Evolutionary conservation across 1,140 invertebrate species (phyloP).

Genomic region (Macrocentrus cingulum): DNA sequence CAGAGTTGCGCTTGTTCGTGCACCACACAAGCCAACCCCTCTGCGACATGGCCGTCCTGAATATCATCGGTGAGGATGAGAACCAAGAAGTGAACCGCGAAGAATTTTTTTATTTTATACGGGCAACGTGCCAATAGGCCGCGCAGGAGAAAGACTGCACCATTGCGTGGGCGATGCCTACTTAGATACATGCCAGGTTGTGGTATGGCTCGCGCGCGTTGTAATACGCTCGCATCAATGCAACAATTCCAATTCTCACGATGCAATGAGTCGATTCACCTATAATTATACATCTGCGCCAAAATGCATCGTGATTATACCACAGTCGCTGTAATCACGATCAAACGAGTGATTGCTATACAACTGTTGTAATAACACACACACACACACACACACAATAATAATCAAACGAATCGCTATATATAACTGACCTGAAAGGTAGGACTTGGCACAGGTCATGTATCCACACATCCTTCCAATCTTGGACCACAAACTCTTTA

Average conservation of each 20-base stretch:
- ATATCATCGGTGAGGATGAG: conserved; percentile 8
- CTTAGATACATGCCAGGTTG: conserved; percentile 8
- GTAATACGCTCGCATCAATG: not conserved
- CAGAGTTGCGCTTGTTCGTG: not conserved
- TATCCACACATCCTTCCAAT: conserved; percentile 52
- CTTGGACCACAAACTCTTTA: conserved; percentile 49
- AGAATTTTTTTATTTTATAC: conserved; percentile 7
- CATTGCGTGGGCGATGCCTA: conserved; percentile 8
- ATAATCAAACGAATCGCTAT: too few species aligned
- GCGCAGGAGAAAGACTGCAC: conserved; percentile 5
- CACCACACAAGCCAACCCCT: not conserved
- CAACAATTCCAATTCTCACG: conserved; percentile 11
- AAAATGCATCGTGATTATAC: too few species aligned
- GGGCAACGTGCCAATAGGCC: conserved; percentile 22
- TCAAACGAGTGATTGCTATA: too few species aligned
- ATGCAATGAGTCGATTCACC: too few species aligned
- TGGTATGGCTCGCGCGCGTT: not conserved
- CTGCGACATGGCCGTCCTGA: conserved; percentile 7
- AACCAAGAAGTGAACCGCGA: not conserved
- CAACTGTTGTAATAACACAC: too few species aligned
- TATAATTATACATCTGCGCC: too few species aligned
- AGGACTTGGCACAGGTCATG: conserved; percentile 49
- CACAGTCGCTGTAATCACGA: too few species aligned
- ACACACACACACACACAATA: too few species aligned
- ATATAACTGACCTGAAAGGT: conserved; percentile 48